Base-by-base conservation (phyloP, 2,888 invertebrate species). In the Melikaiella ostensackeni region DNA sequence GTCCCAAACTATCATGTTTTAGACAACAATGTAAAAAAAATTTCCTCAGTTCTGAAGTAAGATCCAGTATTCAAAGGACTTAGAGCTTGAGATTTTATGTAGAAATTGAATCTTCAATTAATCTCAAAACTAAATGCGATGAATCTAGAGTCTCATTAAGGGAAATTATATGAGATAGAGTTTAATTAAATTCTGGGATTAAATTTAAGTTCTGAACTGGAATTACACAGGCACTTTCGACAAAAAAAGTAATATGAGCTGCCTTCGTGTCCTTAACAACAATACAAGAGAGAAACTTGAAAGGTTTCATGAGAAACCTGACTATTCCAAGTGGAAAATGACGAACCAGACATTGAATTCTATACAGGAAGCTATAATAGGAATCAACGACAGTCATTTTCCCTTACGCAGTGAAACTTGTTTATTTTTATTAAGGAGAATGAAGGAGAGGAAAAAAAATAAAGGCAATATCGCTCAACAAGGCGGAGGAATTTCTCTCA, bases 311-410 rank as follows among this genome's bases (percentile, higher is more conserved):
- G 11, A 27, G 50, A 70, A 70, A 70, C 50, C 70, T 70, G 11
- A 70, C 70, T 50, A 70, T 42, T 50, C 27, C 46, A 16, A 50
- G 42, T 42, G 50, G 66, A 70, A 70, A 70, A 70, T 50, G 50
- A 70, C 70, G 9, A 11, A 46, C 13, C 27, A 46, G 66, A n/a
- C 50, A 50, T 50, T 46, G 38, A 8, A 9, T 46, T 46, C 70
- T 27, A n/a, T 5, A 70, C 30, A n/a, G 30, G 30, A 50, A 30
- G 9, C 24, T 27, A 11, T 30, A 70, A 70, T 30, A 70, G 27
- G 2, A 24, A 70, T 66, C 24, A 66, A 50, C 7, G 50, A 50
- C 9, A 50, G n/a, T 24, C 19, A 27, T 2, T 2, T 33, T 50
- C 11, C 27, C 8, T 5, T 6, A 50, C 50, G 6, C n/a, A 11